Evolutionary conservation across 2,888 invertebrate species (phyloP), one percentile per base, ranked within the genome.

Genomic region (Temnothorax unifasciatus): DNA sequence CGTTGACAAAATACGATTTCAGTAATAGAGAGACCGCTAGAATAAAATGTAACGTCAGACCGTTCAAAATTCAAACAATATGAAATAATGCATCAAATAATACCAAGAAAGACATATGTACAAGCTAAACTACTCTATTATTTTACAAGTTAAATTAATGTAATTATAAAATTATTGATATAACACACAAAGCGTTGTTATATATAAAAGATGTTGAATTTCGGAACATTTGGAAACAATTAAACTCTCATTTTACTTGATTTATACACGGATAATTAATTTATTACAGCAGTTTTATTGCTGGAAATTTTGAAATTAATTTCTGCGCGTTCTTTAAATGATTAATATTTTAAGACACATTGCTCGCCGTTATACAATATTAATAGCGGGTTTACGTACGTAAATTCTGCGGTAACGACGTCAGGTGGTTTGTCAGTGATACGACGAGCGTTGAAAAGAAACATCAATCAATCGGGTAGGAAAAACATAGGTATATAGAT

Each of bases 381-480:
- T 75, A 64, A 76, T 15, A 64, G 18, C 18, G 6, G 25, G 8
- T 15, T 63, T 66, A 25, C 8, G 6, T 54, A 21, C 13, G 57
- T 54, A 41, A 64, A 50, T 34, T n/a, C 21, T 18, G 41, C 15
- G n/a, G 34, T 52, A 75, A 52, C 38, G 66, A 76, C 59, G 5
- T 59, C 44, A 47, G 66, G 47, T 44, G 79, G 13, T 69, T 44
- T 59, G 41, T n/a, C 50, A 21, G 54, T 52, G 66, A 66, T 38
- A 41, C 38, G 52, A 15, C 66, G 29, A 13, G 38, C 18, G 38
- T 66, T 38, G 54, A 41, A 47, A 57, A 79, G 71, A 79, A 59
- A 50, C 59, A 61, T 71, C 59, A 44, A 81, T 81, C 79, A 59
- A 50, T 71, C 59, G 59, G 3, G 11, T 44, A 44, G 76, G 34